Conservation (phyloP, 2,888 invertebrate species). For the Caenorhabditis sp. region DNA sequence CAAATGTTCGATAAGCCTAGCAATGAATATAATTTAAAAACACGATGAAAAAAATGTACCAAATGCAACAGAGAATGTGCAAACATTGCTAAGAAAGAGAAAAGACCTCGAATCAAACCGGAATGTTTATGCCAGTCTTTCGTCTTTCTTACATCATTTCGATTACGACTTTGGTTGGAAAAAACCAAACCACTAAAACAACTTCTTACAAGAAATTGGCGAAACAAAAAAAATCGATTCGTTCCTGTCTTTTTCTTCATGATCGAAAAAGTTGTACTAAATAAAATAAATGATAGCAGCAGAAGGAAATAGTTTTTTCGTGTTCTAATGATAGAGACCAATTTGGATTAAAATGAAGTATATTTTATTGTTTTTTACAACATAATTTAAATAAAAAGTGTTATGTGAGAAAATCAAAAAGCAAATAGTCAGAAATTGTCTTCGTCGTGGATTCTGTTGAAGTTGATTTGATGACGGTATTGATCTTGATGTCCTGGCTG, state of each 20-base stretch:
- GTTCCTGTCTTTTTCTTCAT: neutral
- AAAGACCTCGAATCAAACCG: neutral
- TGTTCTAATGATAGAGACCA: too few species aligned
- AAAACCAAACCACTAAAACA: too few species aligned
- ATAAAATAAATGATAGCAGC: neutral
- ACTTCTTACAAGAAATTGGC: neutral
- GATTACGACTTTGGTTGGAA: too few species aligned
- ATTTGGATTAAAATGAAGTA: too few species aligned
- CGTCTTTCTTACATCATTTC: too few species aligned
- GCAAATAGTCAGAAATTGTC: too few species aligned
- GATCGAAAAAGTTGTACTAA: neutral
- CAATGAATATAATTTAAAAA: too few species aligned
- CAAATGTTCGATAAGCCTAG: too few species aligned
- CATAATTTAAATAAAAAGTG: too few species aligned
- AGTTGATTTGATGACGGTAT: neutral
- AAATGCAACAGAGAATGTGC: neutral
- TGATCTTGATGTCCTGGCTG: constrained; percentile 4
- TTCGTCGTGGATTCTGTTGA: neutral
- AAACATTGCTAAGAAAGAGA: neutral
- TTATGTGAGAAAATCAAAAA: too few species aligned
- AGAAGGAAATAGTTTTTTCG: neutral
- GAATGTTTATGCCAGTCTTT: neutral
- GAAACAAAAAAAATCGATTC: neutral
- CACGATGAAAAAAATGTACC: too few species aligned
- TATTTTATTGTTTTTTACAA: too few species aligned